phyloP scores from a whole-genome alignment of 2,113 vertebrate species.

The Illadopsis cleaveri region DNA sequence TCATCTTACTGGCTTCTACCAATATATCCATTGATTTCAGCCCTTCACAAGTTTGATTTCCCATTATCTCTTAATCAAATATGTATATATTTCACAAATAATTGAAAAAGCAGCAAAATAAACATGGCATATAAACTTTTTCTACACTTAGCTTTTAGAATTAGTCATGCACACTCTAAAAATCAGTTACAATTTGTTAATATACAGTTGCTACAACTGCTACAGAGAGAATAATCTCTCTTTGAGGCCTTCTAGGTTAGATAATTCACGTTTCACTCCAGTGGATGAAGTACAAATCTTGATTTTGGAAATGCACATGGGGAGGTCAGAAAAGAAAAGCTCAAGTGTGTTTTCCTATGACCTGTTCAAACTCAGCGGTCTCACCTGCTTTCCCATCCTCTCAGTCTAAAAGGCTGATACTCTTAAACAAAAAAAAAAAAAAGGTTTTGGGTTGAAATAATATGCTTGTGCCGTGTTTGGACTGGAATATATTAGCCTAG shows the following conservation, averaged over 20 bases:
- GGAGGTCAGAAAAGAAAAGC: background rate
- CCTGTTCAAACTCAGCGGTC: background rate
- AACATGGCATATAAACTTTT: background rate
- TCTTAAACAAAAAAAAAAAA: background rate
- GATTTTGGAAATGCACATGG: background rate
- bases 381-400: background rate
- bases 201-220: background rate
- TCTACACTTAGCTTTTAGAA: background rate
- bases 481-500: background rate
- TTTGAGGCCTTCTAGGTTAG: background rate
- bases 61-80: background rate
- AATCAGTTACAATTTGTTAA: background rate
- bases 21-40: background rate
- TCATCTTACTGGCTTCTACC: background rate
- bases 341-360: background rate
- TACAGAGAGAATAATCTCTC: background rate
- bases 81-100: background rate
- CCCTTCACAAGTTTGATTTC: background rate
- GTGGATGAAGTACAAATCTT: background rate
- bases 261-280: background rate
- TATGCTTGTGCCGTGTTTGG: background rate
- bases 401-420: background rate
- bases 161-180: background rate
- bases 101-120: background rate
- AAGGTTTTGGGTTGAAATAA: background rate